Evolutionary conservation across 2,888 invertebrate species (phyloP).

Genomic region (Drosophila helvetica): DNA sequence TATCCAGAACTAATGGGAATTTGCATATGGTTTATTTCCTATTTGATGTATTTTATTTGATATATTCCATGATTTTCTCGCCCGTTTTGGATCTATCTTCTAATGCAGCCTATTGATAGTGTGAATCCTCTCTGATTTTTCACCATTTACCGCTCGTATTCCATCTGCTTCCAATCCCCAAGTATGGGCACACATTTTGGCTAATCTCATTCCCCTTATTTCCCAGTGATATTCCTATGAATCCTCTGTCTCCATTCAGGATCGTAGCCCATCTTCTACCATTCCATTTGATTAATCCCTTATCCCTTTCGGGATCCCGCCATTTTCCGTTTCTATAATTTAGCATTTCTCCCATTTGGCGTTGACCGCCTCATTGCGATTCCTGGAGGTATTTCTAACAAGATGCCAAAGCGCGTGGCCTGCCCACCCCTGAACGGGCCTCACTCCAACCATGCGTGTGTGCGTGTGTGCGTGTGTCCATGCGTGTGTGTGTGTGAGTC

Average conservation of each 20-base stretch:
- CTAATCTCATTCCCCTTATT: too few relatives aligned
- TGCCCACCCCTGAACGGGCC: slow-evolving; percentile 67
- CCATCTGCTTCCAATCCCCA: not conserved
- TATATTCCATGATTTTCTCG: too few relatives aligned
- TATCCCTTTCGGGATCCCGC: too few relatives aligned
- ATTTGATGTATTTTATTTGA: too few relatives aligned
- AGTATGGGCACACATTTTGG: not conserved
- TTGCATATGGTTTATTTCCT: too few relatives aligned
- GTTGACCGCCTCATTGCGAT: slow-evolving; percentile 42
- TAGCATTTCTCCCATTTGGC: not conserved
- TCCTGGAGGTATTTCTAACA: slow-evolving; percentile 31
- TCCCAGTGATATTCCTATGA: not conserved
- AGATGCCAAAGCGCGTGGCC: slow-evolving; percentile 20
- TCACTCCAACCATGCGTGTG: slow-evolving; percentile 18
- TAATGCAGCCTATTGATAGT: too few relatives aligned
- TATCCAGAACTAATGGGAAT: too few relatives aligned
- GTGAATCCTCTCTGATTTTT: too few relatives aligned
- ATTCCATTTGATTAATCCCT: not conserved
- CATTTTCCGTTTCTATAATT: slow-evolving; percentile 5
- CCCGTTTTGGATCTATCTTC: too few relatives aligned
- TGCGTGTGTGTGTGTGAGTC: slow-evolving; percentile 37
- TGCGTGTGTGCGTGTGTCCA: slow-evolving; percentile 14
- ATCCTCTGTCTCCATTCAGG: too few relatives aligned
- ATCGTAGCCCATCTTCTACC: too few relatives aligned
- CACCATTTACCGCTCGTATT: not conserved